Base-by-base conservation (phyloP, 2,113 vertebrate species). In the Dasyprocta punctata region DNA sequence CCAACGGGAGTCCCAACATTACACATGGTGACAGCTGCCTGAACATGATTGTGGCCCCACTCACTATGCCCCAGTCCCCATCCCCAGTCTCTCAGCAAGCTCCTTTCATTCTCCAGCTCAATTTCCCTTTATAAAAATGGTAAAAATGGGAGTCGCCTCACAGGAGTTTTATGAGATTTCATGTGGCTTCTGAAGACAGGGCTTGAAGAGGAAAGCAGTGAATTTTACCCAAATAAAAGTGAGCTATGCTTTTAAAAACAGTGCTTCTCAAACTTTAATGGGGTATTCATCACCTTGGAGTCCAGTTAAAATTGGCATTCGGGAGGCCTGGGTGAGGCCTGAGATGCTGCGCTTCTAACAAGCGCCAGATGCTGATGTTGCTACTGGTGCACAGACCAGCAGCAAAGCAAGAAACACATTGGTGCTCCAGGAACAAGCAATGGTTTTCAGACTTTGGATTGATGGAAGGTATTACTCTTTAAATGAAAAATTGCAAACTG, bases 161-260 rank as follows among this genome's bases (percentile, higher is more conserved):
- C 1, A 38, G 65, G 60, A 94, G n/a, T 75, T 77, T 71, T n/a
- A 82, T n/a, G 56, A 86, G 49, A 90, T 83, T 82, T 61, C 36
- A 61, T 47, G 91, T 49, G 33, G 47, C 63, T 93, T 90, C 81
- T 54, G 36, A 13, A 86, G 44, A 90, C 90, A 69, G 19, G 16
- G 63, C 96, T 92, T 90, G 85, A 93, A 95, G 93, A 80, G 75
- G 33, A 97, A 93, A 30, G 73, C 47, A 80, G 16, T 22, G 16
- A 93, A 61, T 96, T 89, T 89, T 58, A 30, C 0, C 20, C 24
- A 94, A 78, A 56, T 4, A 86, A 65, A 89, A 86, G 12, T 58
- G 41, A 86, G 24, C 20, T 52, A 52, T 58, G 24, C 41, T 83
- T 65, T 83, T 52, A n/a, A 61, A 69, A 94, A 73, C 61, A 78